Evolutionary conservation across 92 coral and sea anemone species (phyloP).

Genomic region (Galaxea fascicularis): DNA sequence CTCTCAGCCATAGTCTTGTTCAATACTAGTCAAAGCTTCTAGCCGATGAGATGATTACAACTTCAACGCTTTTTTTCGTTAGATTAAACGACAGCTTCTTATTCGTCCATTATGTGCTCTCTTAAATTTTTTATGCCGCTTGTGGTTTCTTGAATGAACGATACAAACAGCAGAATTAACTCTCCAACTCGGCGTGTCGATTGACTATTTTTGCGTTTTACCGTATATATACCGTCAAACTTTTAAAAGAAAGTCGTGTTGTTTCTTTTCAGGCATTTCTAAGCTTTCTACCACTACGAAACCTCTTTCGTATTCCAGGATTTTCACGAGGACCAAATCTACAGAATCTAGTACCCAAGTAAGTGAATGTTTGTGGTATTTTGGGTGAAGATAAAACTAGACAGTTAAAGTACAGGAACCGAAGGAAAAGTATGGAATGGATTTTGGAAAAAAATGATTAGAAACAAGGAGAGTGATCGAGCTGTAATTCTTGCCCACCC

Average conservation of each 20-base stretch:
- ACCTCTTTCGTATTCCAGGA: constrained; percentile 38
- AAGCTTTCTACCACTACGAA: constrained; percentile 41
- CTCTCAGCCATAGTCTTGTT: not conserved
- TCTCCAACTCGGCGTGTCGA: not conserved
- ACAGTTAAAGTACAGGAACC: not conserved
- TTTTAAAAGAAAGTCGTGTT: not conserved
- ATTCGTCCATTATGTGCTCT: not conserved
- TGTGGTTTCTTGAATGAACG: constrained; percentile 4
- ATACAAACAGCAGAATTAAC: not conserved
- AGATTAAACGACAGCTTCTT: not conserved
- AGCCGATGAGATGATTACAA: not conserved
- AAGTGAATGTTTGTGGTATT: not conserved
- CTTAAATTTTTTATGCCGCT: constrained; percentile 6
- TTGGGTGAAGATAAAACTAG: not conserved
- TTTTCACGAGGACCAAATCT: constrained; percentile 37
- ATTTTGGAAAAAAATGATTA: too few species aligned
- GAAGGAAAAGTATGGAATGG: too few species aligned
- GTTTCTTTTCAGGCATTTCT: constrained; percentile 44
- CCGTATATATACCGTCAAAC: not conserved
- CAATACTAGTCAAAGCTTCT: not conserved
- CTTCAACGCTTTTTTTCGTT: not conserved
- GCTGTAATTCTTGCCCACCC: too few species aligned
- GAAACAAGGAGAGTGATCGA: too few species aligned
- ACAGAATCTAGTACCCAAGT: constrained; percentile 46
- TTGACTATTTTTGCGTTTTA: not conserved